Conservation (phyloP, 1,140 invertebrate species). For the Pseudomyrmex concolor region DNA sequence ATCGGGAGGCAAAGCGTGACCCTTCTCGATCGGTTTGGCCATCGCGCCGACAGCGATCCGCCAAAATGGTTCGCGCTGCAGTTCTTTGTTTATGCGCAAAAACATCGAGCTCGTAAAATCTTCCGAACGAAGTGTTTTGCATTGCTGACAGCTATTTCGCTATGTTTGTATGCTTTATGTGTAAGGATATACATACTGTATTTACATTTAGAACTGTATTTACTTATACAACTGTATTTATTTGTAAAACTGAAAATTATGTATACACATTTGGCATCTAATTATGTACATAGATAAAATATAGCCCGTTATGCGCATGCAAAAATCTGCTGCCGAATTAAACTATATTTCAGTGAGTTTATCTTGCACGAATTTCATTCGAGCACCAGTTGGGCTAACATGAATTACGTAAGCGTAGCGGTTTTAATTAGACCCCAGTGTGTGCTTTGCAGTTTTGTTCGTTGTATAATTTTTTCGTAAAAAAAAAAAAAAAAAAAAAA, state of each 20-base stretch:
- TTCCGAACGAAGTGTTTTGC: conserved; percentile 1
- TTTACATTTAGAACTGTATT: no score
- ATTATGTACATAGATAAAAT: neutral
- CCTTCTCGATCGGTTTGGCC: neutral
- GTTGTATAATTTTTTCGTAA: conserved; percentile 12
- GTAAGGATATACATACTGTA: no score
- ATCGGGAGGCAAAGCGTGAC: neutral
- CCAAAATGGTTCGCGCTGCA: neutral
- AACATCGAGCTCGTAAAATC: neutral
- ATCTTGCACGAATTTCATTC: conserved; percentile 43
- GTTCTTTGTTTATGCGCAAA: no score
- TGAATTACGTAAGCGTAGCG: conserved; percentile 27
- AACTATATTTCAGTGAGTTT: conserved; percentile 23
- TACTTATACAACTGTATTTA: no score
- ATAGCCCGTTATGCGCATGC: neutral
- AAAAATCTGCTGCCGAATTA: conserved; percentile 32
- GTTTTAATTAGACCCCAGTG: conserved; percentile 47
- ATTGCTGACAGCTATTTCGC: conserved; percentile 10
- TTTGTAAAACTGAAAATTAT: neutral
- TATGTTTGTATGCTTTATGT: neutral
- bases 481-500: neutral
- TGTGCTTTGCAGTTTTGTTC: conserved; percentile 6
- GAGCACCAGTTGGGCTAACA: conserved; percentile 29
- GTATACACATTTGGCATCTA: neutral
- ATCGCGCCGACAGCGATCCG: conserved; percentile 2